phyloP scores from a whole-genome alignment of 2,113 vertebrate genomes.

The Salvelinus alpinus region DNA sequence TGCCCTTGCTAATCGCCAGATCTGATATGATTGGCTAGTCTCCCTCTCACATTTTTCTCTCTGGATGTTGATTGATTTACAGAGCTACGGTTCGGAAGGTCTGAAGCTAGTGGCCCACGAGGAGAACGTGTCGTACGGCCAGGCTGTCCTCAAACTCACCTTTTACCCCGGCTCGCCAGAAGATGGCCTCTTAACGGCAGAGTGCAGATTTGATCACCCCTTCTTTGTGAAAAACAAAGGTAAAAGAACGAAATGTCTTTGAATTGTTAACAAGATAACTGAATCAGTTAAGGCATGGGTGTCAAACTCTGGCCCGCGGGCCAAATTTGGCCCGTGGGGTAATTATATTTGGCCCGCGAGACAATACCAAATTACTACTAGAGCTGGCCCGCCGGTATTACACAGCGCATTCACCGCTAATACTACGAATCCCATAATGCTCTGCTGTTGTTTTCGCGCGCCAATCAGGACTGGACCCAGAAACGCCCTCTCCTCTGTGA shows the following conservation, averaged over 20 bases:
- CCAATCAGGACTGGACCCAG: too few species aligned
- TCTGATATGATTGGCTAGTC: background rate
- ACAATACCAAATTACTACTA: too few species aligned
- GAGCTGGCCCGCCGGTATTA: too few species aligned
- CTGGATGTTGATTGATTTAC: constrained; percentile 32
- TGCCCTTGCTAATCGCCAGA: background rate
- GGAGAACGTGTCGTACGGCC: constrained; percentile 91
- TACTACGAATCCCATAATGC: too few species aligned
- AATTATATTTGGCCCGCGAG: too few species aligned
- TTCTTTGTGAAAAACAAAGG: constrained; percentile 99
- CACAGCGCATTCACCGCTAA: too few species aligned
- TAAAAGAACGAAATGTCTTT: constrained; percentile 49
- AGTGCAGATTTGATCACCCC: constrained; percentile 94
- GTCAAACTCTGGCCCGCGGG: too few species aligned
- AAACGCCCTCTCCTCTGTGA: too few species aligned
- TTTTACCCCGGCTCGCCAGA: constrained; percentile 94
- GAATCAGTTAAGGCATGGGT: too few species aligned
- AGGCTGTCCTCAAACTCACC: constrained; percentile 92
- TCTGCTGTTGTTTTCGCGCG: too few species aligned
- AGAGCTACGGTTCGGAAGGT: constrained; percentile 91
- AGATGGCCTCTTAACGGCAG: constrained; percentile 86
- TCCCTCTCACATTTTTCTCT: constrained; percentile 21
- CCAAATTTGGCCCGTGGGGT: too few species aligned
- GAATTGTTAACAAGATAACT: too few species aligned
- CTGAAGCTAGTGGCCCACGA: constrained; percentile 91